phyloP scores from a whole-genome alignment of 2,888 invertebrate genomes.

The Operophtera brumata region DNA sequence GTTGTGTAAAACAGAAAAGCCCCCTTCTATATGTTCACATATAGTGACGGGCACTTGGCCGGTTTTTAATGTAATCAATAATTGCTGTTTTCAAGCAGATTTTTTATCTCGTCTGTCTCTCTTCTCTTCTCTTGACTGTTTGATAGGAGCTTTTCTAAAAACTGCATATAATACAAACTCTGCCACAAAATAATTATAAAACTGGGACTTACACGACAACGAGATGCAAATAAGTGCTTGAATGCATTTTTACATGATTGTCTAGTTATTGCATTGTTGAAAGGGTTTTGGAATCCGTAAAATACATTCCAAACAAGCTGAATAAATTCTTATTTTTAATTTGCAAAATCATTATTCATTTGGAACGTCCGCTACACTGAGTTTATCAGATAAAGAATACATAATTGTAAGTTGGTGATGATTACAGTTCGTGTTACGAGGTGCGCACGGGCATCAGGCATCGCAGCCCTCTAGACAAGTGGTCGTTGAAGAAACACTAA shows the following conservation, averaged over 20 bases:
- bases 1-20: no score
- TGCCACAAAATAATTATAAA: no score
- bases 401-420: conserved; percentile 40
- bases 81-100: conserved; percentile 11
- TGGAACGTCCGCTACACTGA: conserved; percentile 10
- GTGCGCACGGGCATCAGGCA: conserved; percentile 29
- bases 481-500: background rate
- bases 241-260: background rate
- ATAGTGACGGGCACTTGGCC: no score
- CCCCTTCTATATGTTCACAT: no score
- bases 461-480: conserved; percentile 9
- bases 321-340: conserved; percentile 3
- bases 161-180: no score
- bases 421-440: conserved; percentile 29
- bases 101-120: background rate
- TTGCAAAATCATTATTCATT: conserved; percentile 9
- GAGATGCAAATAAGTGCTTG: background rate
- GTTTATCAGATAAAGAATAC: conserved; percentile 33
- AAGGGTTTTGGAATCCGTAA: background rate
- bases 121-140: no score
- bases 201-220: background rate
- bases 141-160: no score
- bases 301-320: conserved; percentile 1
- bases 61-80: no score
- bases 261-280: background rate